Evolutionary conservation across 2,113 vertebrate genomes (phyloP).

Genomic region (Atherinomorus stipes): DNA sequence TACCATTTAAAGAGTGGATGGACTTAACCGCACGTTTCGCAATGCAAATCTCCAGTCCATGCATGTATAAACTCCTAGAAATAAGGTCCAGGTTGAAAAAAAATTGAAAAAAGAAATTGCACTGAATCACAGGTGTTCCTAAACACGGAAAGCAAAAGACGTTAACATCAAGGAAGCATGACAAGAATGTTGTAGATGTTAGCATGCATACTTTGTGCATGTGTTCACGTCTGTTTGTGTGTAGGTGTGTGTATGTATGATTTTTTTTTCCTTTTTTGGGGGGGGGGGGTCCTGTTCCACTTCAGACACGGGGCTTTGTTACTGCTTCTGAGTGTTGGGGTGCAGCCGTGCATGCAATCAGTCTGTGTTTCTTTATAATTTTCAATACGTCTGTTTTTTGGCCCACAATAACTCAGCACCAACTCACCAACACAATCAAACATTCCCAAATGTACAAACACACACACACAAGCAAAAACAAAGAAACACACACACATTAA

Average conservation of each 20-base stretch:
- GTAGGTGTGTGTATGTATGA: slow-evolving; percentile 41
- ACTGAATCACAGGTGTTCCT: neutral
- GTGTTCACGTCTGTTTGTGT: slow-evolving; percentile 45
- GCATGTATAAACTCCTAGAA: too few species aligned
- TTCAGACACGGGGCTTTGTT: slow-evolving; percentile 71
- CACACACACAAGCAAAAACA: slow-evolving; percentile 11
- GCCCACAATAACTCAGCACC: slow-evolving; percentile 68
- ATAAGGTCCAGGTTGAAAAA: too few species aligned
- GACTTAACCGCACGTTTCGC: too few species aligned
- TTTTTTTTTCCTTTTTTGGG: too few species aligned
- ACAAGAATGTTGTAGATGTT: slow-evolving; percentile 10
- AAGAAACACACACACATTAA: slow-evolving; percentile 2
- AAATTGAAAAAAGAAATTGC: neutral
- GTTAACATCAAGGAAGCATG: slow-evolving; percentile 6
- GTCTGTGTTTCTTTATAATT: slow-evolving; percentile 74
- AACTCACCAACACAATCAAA: slow-evolving; percentile 68
- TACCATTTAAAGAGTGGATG: too few species aligned
- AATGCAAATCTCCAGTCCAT: too few species aligned
- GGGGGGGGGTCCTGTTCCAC: slow-evolving; percentile 70
- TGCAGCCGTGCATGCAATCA: slow-evolving; percentile 77
- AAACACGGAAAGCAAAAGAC: neutral
- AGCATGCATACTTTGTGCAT: slow-evolving; percentile 37
- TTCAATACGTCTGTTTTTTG: slow-evolving; percentile 63
- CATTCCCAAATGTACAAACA: slow-evolving; percentile 30
- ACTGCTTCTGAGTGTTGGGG: slow-evolving; percentile 79